These are phyloP conservation scores for Bombus ignitus DNA, from an alignment of 1,140 invertebrate species.

Conservation along the genomic window DNA sequence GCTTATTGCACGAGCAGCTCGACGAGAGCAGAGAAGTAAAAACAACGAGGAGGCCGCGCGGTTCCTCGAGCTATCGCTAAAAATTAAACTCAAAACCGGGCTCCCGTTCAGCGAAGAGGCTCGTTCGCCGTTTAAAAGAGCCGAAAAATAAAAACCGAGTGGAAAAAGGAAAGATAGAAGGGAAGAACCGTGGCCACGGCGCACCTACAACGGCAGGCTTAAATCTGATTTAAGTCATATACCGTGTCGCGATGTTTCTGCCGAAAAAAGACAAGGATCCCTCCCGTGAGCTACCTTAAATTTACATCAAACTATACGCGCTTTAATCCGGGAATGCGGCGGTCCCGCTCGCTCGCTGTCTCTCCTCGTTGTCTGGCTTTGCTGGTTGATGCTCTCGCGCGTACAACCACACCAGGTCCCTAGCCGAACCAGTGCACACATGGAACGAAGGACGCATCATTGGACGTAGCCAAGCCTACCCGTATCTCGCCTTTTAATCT, in stretches of 20 bases:
- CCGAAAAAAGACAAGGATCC: slow-evolving; percentile 74
- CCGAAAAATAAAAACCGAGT: slow-evolving; percentile 30
- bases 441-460: slow-evolving; percentile 31
- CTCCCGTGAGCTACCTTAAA: slow-evolving; percentile 77
- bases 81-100: slow-evolving; percentile 52
- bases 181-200: slow-evolving; percentile 21
- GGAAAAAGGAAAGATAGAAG: slow-evolving; percentile 40
- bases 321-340: slow-evolving; percentile 74
- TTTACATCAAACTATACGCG: slow-evolving; percentile 77
- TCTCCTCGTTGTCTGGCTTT: neutral
- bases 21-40: neutral
- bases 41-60: neutral
- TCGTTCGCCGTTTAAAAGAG: slow-evolving; percentile 38
- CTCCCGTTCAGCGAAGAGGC: slow-evolving; percentile 24
- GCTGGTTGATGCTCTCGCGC: slow-evolving; percentile 8
- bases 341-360: neutral
- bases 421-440: slow-evolving; percentile 33
- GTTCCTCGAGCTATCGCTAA: slow-evolving; percentile 27
- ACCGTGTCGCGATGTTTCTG: slow-evolving; percentile 75
- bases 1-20: too few species aligned
- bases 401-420: neutral
- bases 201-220: slow-evolving; percentile 62
- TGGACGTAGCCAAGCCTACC: slow-evolving; percentile 53
- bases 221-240: slow-evolving; percentile 80
- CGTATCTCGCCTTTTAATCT: slow-evolving; percentile 77